Evolutionary conservation across 2,113 vertebrate genomes (phyloP), one percentile per base, ranked within the genome.

Genomic region (Alectura lathami): DNA sequence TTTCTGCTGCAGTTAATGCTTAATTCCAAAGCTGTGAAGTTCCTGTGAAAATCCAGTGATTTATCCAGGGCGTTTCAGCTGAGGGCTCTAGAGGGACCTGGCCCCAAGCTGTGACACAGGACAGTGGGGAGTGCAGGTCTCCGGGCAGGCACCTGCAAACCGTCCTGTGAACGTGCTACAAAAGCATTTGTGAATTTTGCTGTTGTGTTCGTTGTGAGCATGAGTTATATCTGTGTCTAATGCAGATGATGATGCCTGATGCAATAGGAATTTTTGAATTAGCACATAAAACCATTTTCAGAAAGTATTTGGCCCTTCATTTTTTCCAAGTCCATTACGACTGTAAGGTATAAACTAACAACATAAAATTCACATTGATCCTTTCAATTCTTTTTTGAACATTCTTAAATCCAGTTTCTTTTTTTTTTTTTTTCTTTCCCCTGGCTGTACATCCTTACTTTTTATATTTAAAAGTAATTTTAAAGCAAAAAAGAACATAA

Each of bases 401-500:
- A 91, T 69, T 56, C 91, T 83, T 86, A 96, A 96, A 97, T 83
- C 53, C 77, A 82, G 53, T 27, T 56, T 45, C 11, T 56, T 56
- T 56, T 30, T 27, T 30, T 56, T 56, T 50, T 83, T 86, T 87
- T 66, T 64, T 82, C 60, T 29, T 72, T 16, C 51, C 15, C 83
- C 67, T 82, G 66, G 78, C 80, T 93, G 64, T 89, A 93, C 91
- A 67, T 91, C 86, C 86, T 95, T 86, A 73, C 93, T 96, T 96
- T 95, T 94, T 96, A 93, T 87, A 96, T 94, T 95, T 95, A 96
- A 96, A 97, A 96, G 86, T 92, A 95, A 97, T 96, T 97, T 94
- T 97, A 87, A 96, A 94, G 92, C 80, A 96, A 93, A 96, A 95
- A 94, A 95, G 97, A 96, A 95, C 88, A 96, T 94, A 97, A 98